Conservation (phyloP, 2,888 invertebrate genomes). For the Entomobrya multifasciata region DNA sequence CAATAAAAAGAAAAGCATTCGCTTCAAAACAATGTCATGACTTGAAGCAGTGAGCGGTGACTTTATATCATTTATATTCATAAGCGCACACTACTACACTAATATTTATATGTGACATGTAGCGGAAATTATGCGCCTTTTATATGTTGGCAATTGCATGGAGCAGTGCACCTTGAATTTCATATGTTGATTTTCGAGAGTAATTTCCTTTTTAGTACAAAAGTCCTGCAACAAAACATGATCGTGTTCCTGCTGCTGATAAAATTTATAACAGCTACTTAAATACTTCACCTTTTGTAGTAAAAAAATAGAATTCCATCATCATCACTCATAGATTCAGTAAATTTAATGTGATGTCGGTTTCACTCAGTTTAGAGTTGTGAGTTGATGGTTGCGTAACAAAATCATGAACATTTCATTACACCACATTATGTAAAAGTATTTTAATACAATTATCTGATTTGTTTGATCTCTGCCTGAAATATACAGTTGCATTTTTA, state of each 20-base stretch:
- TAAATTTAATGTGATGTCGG: not conserved
- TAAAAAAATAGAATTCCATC: slow-evolving; percentile 11
- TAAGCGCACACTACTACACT: not conserved
- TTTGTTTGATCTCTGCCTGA: not conserved
- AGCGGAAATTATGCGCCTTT: slow-evolving; percentile 8
- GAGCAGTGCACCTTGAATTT: not conserved
- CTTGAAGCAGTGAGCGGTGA: too few relatives aligned
- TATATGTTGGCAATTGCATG: not conserved
- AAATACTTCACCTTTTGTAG: not conserved
- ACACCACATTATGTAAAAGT: not conserved
- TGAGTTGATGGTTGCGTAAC: not conserved
- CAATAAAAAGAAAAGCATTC: slow-evolving; percentile 46
- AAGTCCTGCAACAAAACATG: not conserved
- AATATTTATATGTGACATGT: slow-evolving; percentile 22
- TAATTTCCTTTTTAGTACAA: slow-evolving; percentile 23
- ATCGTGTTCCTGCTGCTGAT: slow-evolving; percentile 1
- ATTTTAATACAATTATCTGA: slow-evolving; percentile 36
- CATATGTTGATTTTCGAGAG: not conserved
- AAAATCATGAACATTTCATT: not conserved
- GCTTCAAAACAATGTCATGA: too few relatives aligned
- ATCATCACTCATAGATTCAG: slow-evolving; percentile 2
- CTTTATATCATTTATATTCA: too few relatives aligned
- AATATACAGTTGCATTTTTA: slow-evolving; percentile 35
- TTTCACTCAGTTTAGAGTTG: not conserved
- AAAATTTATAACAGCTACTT: slow-evolving; percentile 21